These are phyloP conservation scores for Drosophila nigricruria DNA, from an alignment of 2,888 invertebrate species.

Conservation along the genomic window DNA sequence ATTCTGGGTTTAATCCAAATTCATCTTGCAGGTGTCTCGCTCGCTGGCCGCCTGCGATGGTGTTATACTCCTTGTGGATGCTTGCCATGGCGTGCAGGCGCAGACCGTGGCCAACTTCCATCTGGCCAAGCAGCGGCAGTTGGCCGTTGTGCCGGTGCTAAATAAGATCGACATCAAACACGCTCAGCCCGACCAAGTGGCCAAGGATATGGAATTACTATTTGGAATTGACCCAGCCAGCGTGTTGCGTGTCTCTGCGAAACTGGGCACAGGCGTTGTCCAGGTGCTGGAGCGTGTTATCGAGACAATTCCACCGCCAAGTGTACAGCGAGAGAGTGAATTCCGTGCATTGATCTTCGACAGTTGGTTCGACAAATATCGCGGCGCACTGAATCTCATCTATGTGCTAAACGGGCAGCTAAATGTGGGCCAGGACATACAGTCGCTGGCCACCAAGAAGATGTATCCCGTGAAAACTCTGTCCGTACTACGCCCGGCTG, in stretches of 20 bases:
- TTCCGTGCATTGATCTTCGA: constrained; percentile 96
- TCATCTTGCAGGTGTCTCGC: constrained; percentile 88
- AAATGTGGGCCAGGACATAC: constrained; percentile 91
- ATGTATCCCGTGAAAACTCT: constrained; percentile 92
- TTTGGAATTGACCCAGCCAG: constrained; percentile 92
- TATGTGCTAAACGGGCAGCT: constrained; percentile 92
- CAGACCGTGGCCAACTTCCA: constrained; percentile 99
- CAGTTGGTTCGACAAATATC: constrained; percentile 96
- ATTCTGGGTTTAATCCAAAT: neutral
- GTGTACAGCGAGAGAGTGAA: constrained; percentile 87
- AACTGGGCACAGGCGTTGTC: constrained; percentile 93
- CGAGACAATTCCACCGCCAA: constrained; percentile 91
- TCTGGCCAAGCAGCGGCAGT: constrained; percentile 92
- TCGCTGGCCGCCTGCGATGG: constrained; percentile 97
- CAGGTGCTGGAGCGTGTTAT: constrained; percentile 92
- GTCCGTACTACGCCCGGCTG: constrained; percentile 92
- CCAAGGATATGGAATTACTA: constrained; percentile 91
- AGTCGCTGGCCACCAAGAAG: constrained; percentile 90
- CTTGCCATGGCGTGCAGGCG: constrained; percentile 98
- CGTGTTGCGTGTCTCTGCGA: constrained; percentile 95
- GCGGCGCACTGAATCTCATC: constrained; percentile 92
- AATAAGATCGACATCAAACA: constrained; percentile 98
- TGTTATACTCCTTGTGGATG: constrained; percentile 97
- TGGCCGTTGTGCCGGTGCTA: constrained; percentile 95
- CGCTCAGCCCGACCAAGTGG: constrained; percentile 94